A percentile compares a stretch with the other conserved stretches of the same genome.
Conservation (phyloP, 2,797 vertebrate genomes). For the Enteromius argenteus region DNA sequence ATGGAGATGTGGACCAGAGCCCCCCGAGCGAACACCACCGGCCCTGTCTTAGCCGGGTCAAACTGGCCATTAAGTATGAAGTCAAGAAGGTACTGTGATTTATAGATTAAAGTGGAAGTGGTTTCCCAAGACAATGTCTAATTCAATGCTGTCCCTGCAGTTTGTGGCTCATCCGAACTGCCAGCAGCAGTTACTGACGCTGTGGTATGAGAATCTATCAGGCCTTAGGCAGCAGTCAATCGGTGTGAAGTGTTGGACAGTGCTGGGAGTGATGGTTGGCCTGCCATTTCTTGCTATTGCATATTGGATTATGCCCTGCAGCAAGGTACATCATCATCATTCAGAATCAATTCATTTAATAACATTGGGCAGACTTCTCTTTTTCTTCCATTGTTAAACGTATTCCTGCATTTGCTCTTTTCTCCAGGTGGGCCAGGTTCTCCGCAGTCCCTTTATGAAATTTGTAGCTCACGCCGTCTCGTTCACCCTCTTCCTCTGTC, state of each 20-base stretch:
- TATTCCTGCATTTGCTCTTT: constrained; percentile 32
- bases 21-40: constrained; percentile 78
- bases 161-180: constrained; percentile 90
- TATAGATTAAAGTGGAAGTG: background rate
- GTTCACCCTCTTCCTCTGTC: constrained; percentile 87
- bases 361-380: background rate
- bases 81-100: constrained; percentile 82
- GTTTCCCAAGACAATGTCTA: background rate
- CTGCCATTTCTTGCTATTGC: constrained; percentile 87
- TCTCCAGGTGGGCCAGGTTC: constrained; percentile 83
- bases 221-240: constrained; percentile 86
- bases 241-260: constrained; percentile 86
- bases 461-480: constrained; percentile 89
- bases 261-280: constrained; percentile 84
- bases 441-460: constrained; percentile 90
- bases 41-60: constrained; percentile 84
- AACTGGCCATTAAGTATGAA: constrained; percentile 87
- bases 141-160: constrained; percentile 66
- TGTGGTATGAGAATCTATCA: constrained; percentile 89
- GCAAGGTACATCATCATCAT: constrained; percentile 78
- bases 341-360: constrained; percentile 14
- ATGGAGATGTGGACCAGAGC: constrained; percentile 82
- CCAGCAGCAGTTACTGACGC: constrained; percentile 87
- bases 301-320: constrained; percentile 88
- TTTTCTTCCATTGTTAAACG: constrained; percentile 6